phyloP scores from a whole-genome alignment of 2,113 vertebrate species.

The Equus quagga region DNA sequence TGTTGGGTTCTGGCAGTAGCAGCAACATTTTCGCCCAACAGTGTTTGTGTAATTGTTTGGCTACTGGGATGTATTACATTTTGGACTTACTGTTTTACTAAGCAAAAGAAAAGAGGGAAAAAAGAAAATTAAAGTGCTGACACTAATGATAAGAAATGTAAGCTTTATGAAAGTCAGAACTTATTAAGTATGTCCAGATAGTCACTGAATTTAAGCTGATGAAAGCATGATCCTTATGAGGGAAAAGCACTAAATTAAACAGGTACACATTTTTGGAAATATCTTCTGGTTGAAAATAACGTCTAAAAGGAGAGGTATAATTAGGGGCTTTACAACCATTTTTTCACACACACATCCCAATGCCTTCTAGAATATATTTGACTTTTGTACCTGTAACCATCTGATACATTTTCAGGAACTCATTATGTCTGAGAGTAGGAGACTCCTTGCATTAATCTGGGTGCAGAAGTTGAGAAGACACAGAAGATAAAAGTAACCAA shows the following conservation, averaged over 20 bases:
- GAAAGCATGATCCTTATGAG: not conserved
- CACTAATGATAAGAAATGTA: not conserved
- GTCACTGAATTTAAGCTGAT: not conserved
- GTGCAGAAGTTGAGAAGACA: not conserved
- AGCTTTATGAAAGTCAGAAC: not conserved
- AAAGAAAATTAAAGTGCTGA: not conserved
- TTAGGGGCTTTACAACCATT: not conserved
- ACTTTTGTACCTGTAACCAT: not conserved
- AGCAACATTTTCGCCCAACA: not conserved
- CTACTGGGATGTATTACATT: not conserved
- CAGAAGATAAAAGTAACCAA: not conserved
- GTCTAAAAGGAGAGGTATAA: not conserved
- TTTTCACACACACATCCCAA: not conserved
- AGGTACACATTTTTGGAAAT: not conserved
- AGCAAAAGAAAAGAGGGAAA: not conserved
- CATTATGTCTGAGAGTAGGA: not conserved
- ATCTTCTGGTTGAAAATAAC: not conserved
- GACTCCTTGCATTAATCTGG: not conserved
- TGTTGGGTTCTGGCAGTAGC: not conserved
- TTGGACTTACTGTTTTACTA: not conserved
- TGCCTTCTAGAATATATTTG: conserved; percentile 6
- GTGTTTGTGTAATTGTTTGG: not conserved
- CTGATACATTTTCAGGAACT: conserved; percentile 40
- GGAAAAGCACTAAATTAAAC: not conserved
- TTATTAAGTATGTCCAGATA: not conserved